phyloP scores from a whole-genome alignment of 2,113 vertebrate genomes.

The Geococcyx californianus region DNA sequence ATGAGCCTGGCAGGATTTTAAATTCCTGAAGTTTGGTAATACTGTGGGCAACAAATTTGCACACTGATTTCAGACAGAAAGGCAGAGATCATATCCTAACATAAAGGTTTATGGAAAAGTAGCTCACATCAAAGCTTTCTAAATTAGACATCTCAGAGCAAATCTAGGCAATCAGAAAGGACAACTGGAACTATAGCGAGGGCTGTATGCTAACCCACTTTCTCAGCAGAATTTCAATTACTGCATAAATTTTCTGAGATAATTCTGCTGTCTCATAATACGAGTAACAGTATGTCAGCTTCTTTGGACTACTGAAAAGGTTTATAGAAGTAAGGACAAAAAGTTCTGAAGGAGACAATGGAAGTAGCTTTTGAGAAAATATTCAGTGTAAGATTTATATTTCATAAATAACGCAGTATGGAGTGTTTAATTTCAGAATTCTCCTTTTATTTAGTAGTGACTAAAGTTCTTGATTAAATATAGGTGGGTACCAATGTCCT shows the following conservation, averaged over 20 bases:
- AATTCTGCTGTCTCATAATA: background rate
- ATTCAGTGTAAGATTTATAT: background rate
- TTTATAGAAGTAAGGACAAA: background rate
- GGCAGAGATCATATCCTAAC: background rate
- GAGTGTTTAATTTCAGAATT: background rate
- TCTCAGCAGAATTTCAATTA: background rate
- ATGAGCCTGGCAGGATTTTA: background rate
- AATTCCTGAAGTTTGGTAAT: background rate
- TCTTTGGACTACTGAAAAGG: background rate
- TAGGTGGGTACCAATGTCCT: fast-evolving
- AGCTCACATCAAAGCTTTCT: background rate
- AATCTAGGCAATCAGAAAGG: background rate
- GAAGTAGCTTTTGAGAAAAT: background rate
- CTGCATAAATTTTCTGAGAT: background rate
- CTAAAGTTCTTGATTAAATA: background rate
- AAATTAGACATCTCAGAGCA: background rate
- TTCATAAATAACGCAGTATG: background rate
- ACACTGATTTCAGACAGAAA: background rate
- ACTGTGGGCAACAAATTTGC: background rate
- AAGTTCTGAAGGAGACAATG: background rate
- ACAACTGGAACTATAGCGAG: background rate
- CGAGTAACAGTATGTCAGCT: background rate
- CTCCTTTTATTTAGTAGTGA: background rate
- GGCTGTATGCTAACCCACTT: background rate
- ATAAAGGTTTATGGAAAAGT: background rate